A percentile compares a stretch with the other conserved stretches of the same genome.
Conservation (phyloP, 1,140 invertebrate genomes). For the Hermatobates lingyangjiaoensis region DNA sequence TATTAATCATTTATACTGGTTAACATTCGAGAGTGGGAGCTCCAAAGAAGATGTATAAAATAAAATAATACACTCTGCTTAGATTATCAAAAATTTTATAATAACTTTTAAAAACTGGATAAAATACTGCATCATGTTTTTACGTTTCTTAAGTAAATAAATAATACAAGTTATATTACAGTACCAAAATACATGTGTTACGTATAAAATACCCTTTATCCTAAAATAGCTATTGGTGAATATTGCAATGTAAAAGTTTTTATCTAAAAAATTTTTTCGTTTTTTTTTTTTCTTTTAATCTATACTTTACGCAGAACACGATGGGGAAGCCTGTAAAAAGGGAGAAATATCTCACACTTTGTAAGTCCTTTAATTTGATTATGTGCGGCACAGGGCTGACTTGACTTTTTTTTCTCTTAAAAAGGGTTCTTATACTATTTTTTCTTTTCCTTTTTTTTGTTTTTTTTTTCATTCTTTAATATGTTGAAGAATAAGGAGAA, state of each 20-base stretch:
- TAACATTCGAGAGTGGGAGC: slow-evolving; percentile 12
- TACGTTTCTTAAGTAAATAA: slow-evolving; percentile 14
- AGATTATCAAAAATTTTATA: slow-evolving; percentile 13
- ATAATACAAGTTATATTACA: slow-evolving; percentile 14
- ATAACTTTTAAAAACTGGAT: slow-evolving; percentile 11
- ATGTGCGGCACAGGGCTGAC: too few species aligned
- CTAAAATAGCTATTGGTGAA: slow-evolving; percentile 17
- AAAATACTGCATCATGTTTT: slow-evolving; percentile 12
- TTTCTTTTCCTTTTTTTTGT: too few species aligned
- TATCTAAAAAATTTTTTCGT: slow-evolving; percentile 5
- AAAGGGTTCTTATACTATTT: too few species aligned
- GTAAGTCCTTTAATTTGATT: slow-evolving; percentile 11
- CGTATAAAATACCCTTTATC: slow-evolving; percentile 18
- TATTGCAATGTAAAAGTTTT: slow-evolving; percentile 14
- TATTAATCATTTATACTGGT: slow-evolving; percentile 13
- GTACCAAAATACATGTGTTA: slow-evolving; percentile 19
- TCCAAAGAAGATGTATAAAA: slow-evolving; percentile 11
- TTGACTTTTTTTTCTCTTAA: too few species aligned
- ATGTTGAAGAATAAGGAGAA: too few species aligned
- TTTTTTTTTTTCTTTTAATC: slow-evolving; percentile 4
- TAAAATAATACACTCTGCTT: slow-evolving; percentile 12
- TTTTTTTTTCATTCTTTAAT: too few species aligned
- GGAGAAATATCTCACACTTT: slow-evolving; percentile 10
- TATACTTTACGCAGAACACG: slow-evolving; percentile 12
- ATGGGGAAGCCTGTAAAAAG: slow-evolving; percentile 14